Conservation (phyloP, 2,797 vertebrate genomes). For the Cynodonichthys magdalenae region DNA sequence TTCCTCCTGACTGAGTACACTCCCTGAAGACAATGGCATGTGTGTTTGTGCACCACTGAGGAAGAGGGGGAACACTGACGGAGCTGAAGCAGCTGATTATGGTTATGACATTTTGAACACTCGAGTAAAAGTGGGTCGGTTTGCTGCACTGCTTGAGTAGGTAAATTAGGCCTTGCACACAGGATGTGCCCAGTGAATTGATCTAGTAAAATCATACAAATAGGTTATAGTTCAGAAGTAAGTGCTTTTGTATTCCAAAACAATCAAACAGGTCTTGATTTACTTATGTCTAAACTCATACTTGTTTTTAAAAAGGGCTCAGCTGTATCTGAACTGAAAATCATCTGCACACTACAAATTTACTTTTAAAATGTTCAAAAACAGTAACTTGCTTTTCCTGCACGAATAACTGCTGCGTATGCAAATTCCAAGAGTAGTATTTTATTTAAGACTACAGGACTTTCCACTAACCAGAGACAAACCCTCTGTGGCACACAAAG, state of each 20-base stretch:
- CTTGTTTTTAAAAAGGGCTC: too few relatives aligned
- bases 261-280: too few relatives aligned
- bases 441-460: slow-evolving; percentile 2
- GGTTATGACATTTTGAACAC: slow-evolving; percentile 33
- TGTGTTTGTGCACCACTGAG: slow-evolving; percentile 22
- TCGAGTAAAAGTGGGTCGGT: slow-evolving; percentile 41
- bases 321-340: too few relatives aligned
- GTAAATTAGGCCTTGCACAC: slow-evolving; percentile 13
- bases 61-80: slow-evolving; percentile 43
- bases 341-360: background rate
- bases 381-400: background rate
- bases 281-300: too few relatives aligned
- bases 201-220: slow-evolving; percentile 1
- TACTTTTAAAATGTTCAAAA: background rate
- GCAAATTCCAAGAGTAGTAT: slow-evolving; percentile 3
- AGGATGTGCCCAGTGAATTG: background rate
- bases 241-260: too few relatives aligned
- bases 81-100: slow-evolving; percentile 44
- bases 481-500: slow-evolving; percentile 28
- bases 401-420: slow-evolving; percentile 1
- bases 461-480: slow-evolving; percentile 30
- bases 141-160: background rate
- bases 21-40: slow-evolving; percentile 42
- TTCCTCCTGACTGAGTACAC: slow-evolving; percentile 53
- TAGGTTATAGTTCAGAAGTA: background rate